These are phyloP conservation scores for Dryoscopus gambensis DNA, from an alignment of 2,113 vertebrate genomes.

Conservation along the genomic window DNA sequence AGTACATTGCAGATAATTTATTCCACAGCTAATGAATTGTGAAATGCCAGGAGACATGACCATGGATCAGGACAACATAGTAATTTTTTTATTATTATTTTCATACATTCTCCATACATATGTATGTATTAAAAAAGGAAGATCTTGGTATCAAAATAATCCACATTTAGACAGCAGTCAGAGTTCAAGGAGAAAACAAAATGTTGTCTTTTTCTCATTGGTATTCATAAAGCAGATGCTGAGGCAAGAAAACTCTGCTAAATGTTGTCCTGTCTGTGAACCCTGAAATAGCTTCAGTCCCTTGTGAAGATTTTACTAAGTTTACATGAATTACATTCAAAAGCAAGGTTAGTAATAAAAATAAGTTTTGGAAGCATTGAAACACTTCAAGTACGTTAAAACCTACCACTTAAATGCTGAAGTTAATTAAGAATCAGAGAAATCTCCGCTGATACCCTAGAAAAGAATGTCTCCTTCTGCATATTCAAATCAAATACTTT, in stretches of 20 bases:
- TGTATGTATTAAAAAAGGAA: background rate
- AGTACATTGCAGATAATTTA: conserved; percentile 33
- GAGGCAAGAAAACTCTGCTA: background rate
- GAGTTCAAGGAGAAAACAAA: background rate
- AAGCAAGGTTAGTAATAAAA: background rate
- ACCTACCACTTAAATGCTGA: background rate
- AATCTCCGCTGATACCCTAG: background rate
- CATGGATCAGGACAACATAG: background rate
- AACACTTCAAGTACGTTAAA: background rate
- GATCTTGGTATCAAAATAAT: background rate
- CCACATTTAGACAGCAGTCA: background rate
- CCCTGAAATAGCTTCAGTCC: background rate
- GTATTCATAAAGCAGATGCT: background rate
- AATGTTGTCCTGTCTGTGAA: background rate
- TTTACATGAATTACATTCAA: background rate
- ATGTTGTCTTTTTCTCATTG: background rate
- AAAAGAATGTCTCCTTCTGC: background rate
- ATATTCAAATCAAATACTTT: background rate
- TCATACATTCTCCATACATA: background rate
- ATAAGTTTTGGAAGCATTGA: background rate
- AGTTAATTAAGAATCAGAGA: background rate
- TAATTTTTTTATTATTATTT: background rate
- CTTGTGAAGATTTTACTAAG: background rate
- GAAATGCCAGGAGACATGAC: background rate
- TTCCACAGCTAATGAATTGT: conserved; percentile 7